Percentiles rank a stretch among this genome's conserved stretches.
Conservation (phyloP, 1,140 invertebrate species). For the Tetramorium alpestre region DNA sequence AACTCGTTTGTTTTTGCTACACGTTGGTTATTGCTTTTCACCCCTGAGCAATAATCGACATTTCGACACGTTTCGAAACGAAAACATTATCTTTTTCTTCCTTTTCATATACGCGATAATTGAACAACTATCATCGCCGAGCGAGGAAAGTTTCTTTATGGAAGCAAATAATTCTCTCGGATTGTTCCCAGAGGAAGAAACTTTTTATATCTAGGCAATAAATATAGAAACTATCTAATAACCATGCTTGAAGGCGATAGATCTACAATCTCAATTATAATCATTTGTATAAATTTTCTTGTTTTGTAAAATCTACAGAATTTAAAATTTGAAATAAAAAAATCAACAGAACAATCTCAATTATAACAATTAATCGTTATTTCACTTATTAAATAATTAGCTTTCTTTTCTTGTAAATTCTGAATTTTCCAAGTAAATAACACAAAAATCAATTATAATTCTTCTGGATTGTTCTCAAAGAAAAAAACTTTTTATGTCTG, state of each 20-base stretch:
- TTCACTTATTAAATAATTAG: too few species aligned
- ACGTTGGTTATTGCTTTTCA: slow-evolving; percentile 57
- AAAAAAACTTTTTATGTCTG: not conserved
- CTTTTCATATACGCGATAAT: slow-evolving; percentile 11
- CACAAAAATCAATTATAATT: not conserved
- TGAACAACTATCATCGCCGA: not conserved
- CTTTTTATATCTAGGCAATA: not conserved
- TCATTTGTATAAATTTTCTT: too few species aligned
- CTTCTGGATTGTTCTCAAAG: not conserved
- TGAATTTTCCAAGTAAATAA: too few species aligned
- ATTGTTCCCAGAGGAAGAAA: not conserved
- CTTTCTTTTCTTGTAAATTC: not conserved
- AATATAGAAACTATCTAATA: not conserved
- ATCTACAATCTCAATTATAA: not conserved
- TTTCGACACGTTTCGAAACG: slow-evolving; percentile 39
- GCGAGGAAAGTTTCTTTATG: not conserved
- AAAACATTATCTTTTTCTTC: slow-evolving; percentile 14
- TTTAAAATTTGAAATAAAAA: too few species aligned
- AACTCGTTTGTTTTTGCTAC: slow-evolving; percentile 71
- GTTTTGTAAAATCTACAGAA: too few species aligned
- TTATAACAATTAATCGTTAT: not conserved
- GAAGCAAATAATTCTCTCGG: slow-evolving; percentile 26
- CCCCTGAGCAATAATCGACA: slow-evolving; percentile 44
- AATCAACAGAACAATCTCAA: not conserved
- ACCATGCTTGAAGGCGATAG: not conserved